Conservation (phyloP, 2,888 invertebrate species). For the Drosophila suboccidentalis region DNA sequence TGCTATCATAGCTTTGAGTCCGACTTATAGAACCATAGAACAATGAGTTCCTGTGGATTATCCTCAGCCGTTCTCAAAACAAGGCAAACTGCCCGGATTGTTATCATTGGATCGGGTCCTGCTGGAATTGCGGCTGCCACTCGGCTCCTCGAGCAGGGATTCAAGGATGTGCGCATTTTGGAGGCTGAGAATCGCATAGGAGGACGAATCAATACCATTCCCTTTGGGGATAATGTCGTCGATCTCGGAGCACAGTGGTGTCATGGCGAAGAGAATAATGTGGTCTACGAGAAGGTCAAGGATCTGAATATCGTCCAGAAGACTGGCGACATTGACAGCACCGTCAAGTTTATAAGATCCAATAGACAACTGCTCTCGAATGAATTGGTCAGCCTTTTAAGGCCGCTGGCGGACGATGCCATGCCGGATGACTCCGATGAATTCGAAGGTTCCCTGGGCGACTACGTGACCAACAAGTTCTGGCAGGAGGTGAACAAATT, state of each 20-base stretch:
- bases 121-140: constrained; percentile 85
- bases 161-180: constrained; percentile 86
- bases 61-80: constrained; percentile 8
- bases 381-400: constrained; percentile 63
- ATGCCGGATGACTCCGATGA: constrained; percentile 17
- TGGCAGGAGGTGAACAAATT: constrained; percentile 63
- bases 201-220: constrained; percentile 87
- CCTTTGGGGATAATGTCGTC: constrained; percentile 87
- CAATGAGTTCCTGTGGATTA: constrained; percentile 33
- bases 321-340: constrained; percentile 58
- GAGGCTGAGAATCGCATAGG: constrained; percentile 89
- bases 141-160: constrained; percentile 84
- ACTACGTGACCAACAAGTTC: constrained; percentile 76
- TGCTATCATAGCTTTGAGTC: not conserved
- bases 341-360: constrained; percentile 77
- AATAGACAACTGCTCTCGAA: constrained; percentile 83
- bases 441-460: constrained; percentile 80
- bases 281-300: constrained; percentile 87
- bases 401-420: not conserved
- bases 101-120: constrained; percentile 84
- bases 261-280: constrained; percentile 88
- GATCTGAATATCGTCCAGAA: constrained; percentile 72
- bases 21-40: not conserved
- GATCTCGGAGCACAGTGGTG: constrained; percentile 93
- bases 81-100: constrained; percentile 74